These are phyloP conservation scores for Dendrocincla tyrannina DNA, from an alignment of 2,797 vertebrate genomes.

Conservation along the genomic window DNA sequence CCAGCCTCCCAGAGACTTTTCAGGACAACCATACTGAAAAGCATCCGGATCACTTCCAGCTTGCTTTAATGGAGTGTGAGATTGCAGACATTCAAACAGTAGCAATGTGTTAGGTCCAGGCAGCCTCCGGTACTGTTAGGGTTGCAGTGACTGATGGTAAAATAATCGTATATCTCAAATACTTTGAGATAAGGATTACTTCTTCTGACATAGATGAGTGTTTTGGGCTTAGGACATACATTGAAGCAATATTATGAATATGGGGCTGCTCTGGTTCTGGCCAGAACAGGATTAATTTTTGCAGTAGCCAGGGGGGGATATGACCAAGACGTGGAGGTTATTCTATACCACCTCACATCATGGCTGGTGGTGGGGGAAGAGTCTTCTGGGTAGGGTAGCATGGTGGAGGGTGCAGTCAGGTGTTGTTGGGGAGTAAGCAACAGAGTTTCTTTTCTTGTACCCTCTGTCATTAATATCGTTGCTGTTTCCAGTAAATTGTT, in stretches of 20 bases:
- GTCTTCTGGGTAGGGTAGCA: accelerated
- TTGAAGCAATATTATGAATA: neutral
- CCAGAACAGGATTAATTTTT: neutral
- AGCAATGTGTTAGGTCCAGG: neutral
- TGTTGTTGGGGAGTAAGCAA: neutral
- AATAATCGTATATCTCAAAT: neutral
- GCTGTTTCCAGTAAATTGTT: neutral
- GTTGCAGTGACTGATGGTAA: neutral
- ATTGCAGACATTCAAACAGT: neutral
- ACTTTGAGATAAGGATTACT: neutral
- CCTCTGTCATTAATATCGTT: neutral
- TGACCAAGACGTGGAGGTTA: neutral
- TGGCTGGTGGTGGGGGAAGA: neutral
- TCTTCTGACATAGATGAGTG: neutral
- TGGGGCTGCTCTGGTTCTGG: accelerated
- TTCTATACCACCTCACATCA: accelerated
- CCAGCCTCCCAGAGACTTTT: neutral
- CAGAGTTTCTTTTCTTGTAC: neutral
- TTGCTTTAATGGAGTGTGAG: neutral
- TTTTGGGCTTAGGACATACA: neutral
- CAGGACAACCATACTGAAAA: neutral
- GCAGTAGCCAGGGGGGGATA: neutral
- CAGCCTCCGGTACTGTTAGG: neutral
- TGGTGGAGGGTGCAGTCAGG: accelerated
- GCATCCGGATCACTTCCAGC: accelerated